Conservation (phyloP, 2,888 invertebrate genomes). For the Diabrotica balteata region DNA sequence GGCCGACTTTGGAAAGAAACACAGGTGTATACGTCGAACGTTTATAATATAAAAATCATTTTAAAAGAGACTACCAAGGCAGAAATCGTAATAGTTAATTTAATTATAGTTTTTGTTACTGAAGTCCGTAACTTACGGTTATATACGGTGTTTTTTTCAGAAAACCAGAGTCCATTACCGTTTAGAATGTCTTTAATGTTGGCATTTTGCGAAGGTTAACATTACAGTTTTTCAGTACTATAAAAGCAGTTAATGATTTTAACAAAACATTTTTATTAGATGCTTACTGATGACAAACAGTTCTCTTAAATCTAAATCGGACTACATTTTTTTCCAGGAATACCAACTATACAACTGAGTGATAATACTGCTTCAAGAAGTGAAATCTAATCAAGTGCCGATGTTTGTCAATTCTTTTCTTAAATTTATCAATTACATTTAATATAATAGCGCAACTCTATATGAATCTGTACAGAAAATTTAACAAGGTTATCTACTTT, state of each 20-base stretch:
- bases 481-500: no score
- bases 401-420: no score
- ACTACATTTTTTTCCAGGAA: no score
- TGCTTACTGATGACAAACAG: neutral
- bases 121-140: slow-evolving; percentile 21
- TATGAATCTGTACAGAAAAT: no score
- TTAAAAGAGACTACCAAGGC: slow-evolving; percentile 29
- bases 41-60: slow-evolving; percentile 40
- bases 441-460: no score
- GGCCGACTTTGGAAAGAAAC: slow-evolving; percentile 30
- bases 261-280: slow-evolving; percentile 4
- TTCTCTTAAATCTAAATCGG: no score
- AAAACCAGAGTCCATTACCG: slow-evolving; percentile 10
- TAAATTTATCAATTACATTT: no score
- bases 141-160: slow-evolving; percentile 27
- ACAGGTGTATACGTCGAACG: slow-evolving; percentile 44
- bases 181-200: slow-evolving; percentile 1
- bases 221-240: slow-evolving; percentile 23
- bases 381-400: no score
- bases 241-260: slow-evolving; percentile 6
- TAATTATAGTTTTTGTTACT: slow-evolving; percentile 36
- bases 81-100: slow-evolving; percentile 38
- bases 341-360: no score
- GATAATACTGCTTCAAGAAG: no score
- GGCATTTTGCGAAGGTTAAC: slow-evolving; percentile 15